These are phyloP conservation scores for Thalassarche chlororhynchos DNA, from an alignment of 2,113 vertebrate species.

Conservation along the genomic window DNA sequence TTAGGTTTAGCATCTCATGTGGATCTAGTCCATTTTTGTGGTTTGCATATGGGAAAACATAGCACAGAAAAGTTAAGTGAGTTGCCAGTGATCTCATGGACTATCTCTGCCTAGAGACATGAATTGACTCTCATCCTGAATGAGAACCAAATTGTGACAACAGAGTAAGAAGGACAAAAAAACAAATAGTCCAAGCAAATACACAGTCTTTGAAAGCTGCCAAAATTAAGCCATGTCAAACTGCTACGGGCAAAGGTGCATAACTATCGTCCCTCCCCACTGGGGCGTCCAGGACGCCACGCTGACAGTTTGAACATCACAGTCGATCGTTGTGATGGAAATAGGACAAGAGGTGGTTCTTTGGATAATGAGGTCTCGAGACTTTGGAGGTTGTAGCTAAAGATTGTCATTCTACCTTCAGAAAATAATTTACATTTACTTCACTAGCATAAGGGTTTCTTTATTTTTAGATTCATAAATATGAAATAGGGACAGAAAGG, in stretches of 20 bases:
- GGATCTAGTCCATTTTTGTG: neutral
- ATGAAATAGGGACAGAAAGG: neutral
- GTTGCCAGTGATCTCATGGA: neutral
- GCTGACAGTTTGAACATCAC: neutral
- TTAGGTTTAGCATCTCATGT: neutral
- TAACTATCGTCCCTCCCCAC: rapidly evolving
- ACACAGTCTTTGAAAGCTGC: neutral
- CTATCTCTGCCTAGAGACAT: neutral
- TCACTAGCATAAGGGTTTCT: neutral
- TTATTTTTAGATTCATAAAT: constrained; percentile 30
- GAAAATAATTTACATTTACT: constrained; percentile 4
- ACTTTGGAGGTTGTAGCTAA: neutral
- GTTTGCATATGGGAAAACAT: neutral
- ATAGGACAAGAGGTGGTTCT: neutral
- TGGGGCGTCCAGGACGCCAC: rapidly evolving
- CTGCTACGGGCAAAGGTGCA: neutral
- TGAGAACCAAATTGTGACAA: neutral
- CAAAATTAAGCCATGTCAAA: neutral
- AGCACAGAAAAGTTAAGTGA: neutral
- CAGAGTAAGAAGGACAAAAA: neutral
- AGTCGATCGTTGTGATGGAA: neutral
- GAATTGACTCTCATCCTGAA: neutral
- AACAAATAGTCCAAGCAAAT: neutral
- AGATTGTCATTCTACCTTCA: neutral
- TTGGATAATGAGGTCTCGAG: neutral